phyloP scores from a whole-genome alignment of 30 jellyfish, hydroid and myxozoan genomes.

The Chironex yamaguchii region DNA sequence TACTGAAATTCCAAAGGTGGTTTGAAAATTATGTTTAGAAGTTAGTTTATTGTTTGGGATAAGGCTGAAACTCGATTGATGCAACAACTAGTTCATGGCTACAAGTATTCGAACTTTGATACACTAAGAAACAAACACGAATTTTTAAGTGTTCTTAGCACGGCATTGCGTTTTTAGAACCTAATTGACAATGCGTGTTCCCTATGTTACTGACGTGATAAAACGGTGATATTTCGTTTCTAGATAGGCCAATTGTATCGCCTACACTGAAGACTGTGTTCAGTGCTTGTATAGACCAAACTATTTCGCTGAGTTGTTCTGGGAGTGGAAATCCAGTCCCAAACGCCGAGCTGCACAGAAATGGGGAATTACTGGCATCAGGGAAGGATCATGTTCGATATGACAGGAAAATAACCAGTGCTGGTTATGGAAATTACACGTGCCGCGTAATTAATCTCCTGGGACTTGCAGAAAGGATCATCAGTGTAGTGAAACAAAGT shows the following conservation, averaged over 20 bases:
- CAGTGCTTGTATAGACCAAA: not conserved
- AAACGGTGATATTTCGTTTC: too few species aligned
- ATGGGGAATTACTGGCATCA: not conserved
- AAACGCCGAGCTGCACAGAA: not conserved
- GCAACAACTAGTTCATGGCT: too few species aligned
- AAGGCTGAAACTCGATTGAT: too few species aligned
- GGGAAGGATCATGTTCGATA: not conserved
- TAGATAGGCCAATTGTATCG: not conserved
- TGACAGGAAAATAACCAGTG: not conserved
- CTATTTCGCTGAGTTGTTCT: not conserved
- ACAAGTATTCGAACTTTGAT: too few species aligned
- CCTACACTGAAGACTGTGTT: not conserved
- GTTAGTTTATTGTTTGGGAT: too few species aligned
- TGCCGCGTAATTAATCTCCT: not conserved
- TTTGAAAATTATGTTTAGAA: too few species aligned
- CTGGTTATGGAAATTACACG: not conserved
- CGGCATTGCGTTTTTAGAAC: too few species aligned
- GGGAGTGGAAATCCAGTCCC: not conserved
- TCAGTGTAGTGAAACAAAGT: not conserved
- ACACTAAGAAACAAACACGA: too few species aligned
- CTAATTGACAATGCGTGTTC: too few species aligned
- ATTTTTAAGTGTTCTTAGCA: too few species aligned
- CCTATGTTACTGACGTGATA: too few species aligned
- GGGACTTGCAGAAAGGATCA: not conserved
- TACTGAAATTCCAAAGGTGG: too few species aligned